Evolutionary conservation across 1,140 invertebrate species (phyloP), one percentile per base, ranked within the genome.

Genomic region (Drosophila burlai): DNA sequence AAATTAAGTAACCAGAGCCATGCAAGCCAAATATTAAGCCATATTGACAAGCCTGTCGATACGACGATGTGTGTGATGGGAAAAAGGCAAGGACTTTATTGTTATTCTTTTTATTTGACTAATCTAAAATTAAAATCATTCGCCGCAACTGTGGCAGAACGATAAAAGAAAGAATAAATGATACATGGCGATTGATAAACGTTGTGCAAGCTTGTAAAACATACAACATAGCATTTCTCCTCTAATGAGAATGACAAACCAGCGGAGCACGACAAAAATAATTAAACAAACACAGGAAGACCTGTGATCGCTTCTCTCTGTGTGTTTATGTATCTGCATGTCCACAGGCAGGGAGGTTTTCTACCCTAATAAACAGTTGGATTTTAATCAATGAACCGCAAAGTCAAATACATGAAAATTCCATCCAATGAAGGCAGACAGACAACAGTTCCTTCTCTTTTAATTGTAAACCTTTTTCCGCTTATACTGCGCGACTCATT

Each of bases 121-220:
- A 90, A 90, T 90, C 85, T 90, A 90, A 90, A 90, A 90, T 90
- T 90, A 74, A 90, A 90, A 90, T 90, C 85, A 77, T 90, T 81
- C 61, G 50, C 62, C 71, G 75, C 62, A 69, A 73, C 46, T 64
- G 60, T 36, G 67, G 54, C 50, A 55, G 45, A 73, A 68, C 62
- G 74, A 81, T 65, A 64, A 58, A 74, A 68, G 69, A 54, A 65
- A 59, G 42, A 62, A 64, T 54, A 47, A 42, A 69, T 69, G 76
- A 72, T 90, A 76, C 81, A 80, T 86, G 68, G 52, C 81, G 57
- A 76, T 77, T 90, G 82, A 83, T 89, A 90, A 63, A 55, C n/a
- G 29, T 40, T 46, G 26, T 24, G 8, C 21, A 8, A 67, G 29
- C 18, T 29, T 4, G 36, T 45, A 49, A 46, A 31, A 43, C 21